Base-by-base conservation (phyloP, 2,113 vertebrate species). In the Ochotona curzoniae region DNA sequence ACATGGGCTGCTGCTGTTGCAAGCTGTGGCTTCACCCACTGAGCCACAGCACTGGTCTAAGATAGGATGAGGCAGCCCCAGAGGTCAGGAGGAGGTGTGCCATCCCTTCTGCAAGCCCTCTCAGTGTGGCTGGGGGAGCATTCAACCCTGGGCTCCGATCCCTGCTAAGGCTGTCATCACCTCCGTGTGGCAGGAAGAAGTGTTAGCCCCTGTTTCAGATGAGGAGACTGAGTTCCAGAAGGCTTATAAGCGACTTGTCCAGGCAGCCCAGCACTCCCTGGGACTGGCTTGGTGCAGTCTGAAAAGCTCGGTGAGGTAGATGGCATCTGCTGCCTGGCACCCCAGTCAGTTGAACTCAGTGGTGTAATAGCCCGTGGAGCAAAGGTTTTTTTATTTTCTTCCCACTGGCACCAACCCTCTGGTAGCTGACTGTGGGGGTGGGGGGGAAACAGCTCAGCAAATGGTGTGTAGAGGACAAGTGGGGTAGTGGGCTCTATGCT, bases 311-410 rank as follows among this genome's bases (percentile, higher is more conserved):
- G 64, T 25, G 82, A 94, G 73, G 86, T 73, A 69, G 83, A 83
- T 79, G 2, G 20, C 35, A 61, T 35, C 74, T 17, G 54, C 51
- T 87, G 57, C 66, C 84, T 44, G 38, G 38, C 38, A 63, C 28
- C 69, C 85, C 89, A 90, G 63, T 91, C 85, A 79, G 85, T 90
- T 93, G 90, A 57, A 94, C 60, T 88, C 79, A 90, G 95, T 44
- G 94, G 92, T 76, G 51, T 76, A 83, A 92, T 51, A 93, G 88
- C 47, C 90, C 70, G 83, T 75, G 73, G 85, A 71, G 90, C 82
- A 90, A 71, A 92, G 88, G 79, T 78, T 21, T 75, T 89, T 91
- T 90, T 87, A 44, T 44, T 14, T 93, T 95, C 79, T 90, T 79
- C 7, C 54, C 76, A 88, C 84, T 94, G 94, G 91, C 92, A 88